Base-by-base conservation (phyloP, 2,797 vertebrate species). In the Coranthus polyacanthus region DNA sequence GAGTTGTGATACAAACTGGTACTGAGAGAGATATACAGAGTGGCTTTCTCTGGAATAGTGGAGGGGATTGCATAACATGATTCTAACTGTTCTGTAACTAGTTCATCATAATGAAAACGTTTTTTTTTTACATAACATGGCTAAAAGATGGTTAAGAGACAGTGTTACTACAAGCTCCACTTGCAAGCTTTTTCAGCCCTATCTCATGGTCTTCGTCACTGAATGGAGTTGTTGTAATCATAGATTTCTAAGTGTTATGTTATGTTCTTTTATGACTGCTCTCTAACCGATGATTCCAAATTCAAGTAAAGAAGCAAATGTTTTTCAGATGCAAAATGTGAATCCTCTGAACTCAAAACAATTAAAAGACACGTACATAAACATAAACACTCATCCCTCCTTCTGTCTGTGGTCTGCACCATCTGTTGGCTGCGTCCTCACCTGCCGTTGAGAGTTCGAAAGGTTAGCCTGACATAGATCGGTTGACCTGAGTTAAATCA, bases 1-100 rank as follows among this genome's bases (percentile, higher is more conserved):
- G 24, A 61, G 66, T n/a, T 46, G 39, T 61, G 73, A 61, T 73
- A 79, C 69, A 77, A 44, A 75, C 53, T 72, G 77, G 74, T 75
- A 75, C 77, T 34, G 47, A 50, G 43, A 55, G 24, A 72, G 12
- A 60, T 10, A 66, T 12, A 52, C 15, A 41, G 12, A 59, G 7
- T 12, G 17, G 11, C 24, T 44, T 52, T 38, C 8, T 32, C 41
- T 45, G 41, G 21, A 18, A 47, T 22, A 13, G n/a, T 4, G 16
- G 26, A 29, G 37, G 11, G 9, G 41, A 32, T n/a, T 16, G 41
- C 26, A 29, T 29, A 29, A 29, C 26, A 2, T 29, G 8, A 29
- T 29, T 29, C 18, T 3, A 16, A 17, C 13, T 37, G 9, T 37
- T 20, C n/a, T 42, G 22, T 2, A 41, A 17, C 2, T 15, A 9